Percentiles rank a stretch among this genome's conserved stretches.
Evolutionary conservation across 2,113 vertebrate genomes (phyloP).

Genomic region (Odobenus rosmarus): DNA sequence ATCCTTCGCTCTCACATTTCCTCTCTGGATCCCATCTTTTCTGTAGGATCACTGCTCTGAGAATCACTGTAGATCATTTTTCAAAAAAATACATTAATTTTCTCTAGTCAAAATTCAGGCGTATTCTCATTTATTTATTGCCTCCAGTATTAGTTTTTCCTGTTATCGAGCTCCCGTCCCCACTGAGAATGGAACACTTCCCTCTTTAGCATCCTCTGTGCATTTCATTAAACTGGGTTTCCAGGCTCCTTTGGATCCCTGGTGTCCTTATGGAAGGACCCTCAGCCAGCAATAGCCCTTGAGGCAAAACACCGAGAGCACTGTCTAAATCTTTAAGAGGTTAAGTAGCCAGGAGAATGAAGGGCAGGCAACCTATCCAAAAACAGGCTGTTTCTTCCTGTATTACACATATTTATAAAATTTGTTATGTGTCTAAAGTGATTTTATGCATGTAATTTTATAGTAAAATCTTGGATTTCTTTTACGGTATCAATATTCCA

Average conservation of each 20-base stretch:
- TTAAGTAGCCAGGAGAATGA: slow-evolving; percentile 15
- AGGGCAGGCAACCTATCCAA: background rate
- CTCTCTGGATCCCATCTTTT: background rate
- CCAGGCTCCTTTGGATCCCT: background rate
- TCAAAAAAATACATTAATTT: background rate
- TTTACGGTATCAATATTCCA: background rate
- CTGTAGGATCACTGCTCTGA: background rate
- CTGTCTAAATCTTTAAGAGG: slow-evolving; percentile 27
- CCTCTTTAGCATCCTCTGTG: background rate
- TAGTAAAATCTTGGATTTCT: background rate
- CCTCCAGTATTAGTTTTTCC: background rate
- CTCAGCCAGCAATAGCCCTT: slow-evolving; percentile 17
- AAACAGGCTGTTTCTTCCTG: background rate
- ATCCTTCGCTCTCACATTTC: background rate
- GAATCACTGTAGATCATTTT: slow-evolving; percentile 13
- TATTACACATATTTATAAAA: background rate
- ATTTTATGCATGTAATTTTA: background rate
- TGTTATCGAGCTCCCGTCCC: background rate
- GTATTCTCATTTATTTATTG: background rate
- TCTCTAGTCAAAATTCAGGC: background rate
- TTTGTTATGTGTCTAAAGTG: background rate
- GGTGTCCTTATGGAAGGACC: background rate
- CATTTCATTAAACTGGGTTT: slow-evolving; percentile 46
- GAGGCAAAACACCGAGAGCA: background rate
- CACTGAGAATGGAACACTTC: background rate